Percentiles rank a stretch among this genome's conserved stretches.
Conservation (phyloP, 2,888 invertebrate species). For the Microplitis manilae region DNA sequence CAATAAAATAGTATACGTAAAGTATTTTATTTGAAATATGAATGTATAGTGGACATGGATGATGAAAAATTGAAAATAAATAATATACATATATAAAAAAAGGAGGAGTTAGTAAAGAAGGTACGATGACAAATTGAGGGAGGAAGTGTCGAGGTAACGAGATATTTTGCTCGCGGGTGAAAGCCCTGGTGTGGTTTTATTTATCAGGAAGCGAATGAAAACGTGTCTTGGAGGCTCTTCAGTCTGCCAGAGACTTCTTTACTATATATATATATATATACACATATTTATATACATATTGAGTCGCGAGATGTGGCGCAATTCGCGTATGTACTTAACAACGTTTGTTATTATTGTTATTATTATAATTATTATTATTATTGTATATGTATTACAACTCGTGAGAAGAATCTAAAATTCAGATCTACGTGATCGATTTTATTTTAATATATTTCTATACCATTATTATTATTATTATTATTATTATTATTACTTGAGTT, state of each 20-base stretch:
- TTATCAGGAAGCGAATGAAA: slow-evolving; percentile 43
- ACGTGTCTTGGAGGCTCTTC: slow-evolving; percentile 20
- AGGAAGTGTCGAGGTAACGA: slow-evolving; percentile 9
- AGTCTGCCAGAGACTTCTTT: background rate
- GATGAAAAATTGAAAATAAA: background rate
- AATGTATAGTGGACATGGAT: background rate
- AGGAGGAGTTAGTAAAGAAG: slow-evolving; percentile 5
- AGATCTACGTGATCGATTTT: slow-evolving; percentile 47
- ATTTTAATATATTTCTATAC: slow-evolving; percentile 29
- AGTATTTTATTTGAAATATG: background rate
- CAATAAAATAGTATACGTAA: background rate
- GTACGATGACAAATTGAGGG: slow-evolving; percentile 17
- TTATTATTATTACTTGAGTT: background rate
- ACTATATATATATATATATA: background rate
- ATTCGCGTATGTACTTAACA: slow-evolving; percentile 23
- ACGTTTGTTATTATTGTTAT: background rate
- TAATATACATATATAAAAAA: background rate
- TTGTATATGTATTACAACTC: slow-evolving; percentile 2
- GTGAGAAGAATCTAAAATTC: slow-evolving; percentile 13
- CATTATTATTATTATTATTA: background rate
- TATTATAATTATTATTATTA: background rate
- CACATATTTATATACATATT: background rate
- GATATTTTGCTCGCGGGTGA: slow-evolving; percentile 36
- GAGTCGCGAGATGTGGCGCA: slow-evolving; percentile 43
- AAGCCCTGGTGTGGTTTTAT: slow-evolving; percentile 45